These are phyloP conservation scores for Abscondita cerata DNA, from an alignment of 2,888 invertebrate genomes.

Conservation along the genomic window DNA sequence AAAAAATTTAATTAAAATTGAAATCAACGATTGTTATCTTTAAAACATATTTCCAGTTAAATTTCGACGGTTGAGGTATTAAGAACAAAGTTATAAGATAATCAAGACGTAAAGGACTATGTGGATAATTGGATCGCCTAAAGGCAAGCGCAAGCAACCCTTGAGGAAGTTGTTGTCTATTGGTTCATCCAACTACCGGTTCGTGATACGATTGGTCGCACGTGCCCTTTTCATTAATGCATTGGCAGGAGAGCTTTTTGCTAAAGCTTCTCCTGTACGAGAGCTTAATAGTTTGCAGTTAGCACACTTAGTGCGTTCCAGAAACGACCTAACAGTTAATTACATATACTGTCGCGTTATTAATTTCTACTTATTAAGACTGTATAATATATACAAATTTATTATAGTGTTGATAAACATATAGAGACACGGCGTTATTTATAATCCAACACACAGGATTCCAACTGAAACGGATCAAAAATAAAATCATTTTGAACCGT, in stretches of 20 bases:
- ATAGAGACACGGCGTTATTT: too few relatives aligned
- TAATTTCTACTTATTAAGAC: too few relatives aligned
- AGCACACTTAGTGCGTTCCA: background rate
- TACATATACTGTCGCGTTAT: too few relatives aligned
- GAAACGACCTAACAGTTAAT: too few relatives aligned
- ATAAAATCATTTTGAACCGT: conserved; percentile 21
- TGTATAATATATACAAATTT: too few relatives aligned
- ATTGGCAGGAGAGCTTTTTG: conserved; percentile 43
- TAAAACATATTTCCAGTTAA: conserved; percentile 8
- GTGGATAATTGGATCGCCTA: conserved; percentile 22
- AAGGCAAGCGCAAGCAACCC: conserved; percentile 41
- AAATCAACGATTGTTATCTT: conserved; percentile 13
- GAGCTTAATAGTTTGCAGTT: conserved; percentile 39
- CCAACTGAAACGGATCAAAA: too few relatives aligned
- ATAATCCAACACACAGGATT: too few relatives aligned
- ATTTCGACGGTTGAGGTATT: conserved; percentile 14
- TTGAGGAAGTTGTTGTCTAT: conserved; percentile 42
- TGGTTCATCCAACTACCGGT: conserved; percentile 46
- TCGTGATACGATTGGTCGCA: conserved; percentile 50
- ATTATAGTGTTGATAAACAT: too few relatives aligned
- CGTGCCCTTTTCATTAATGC: conserved; percentile 47
- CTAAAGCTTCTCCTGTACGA: conserved; percentile 37
- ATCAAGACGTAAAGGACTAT: conserved; percentile 18
- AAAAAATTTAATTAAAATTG: conserved; percentile 15
- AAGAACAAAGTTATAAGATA: conserved; percentile 9